phyloP scores from a whole-genome alignment of 2,888 invertebrate genomes.

The Liopterus haemorrhoidalis region DNA sequence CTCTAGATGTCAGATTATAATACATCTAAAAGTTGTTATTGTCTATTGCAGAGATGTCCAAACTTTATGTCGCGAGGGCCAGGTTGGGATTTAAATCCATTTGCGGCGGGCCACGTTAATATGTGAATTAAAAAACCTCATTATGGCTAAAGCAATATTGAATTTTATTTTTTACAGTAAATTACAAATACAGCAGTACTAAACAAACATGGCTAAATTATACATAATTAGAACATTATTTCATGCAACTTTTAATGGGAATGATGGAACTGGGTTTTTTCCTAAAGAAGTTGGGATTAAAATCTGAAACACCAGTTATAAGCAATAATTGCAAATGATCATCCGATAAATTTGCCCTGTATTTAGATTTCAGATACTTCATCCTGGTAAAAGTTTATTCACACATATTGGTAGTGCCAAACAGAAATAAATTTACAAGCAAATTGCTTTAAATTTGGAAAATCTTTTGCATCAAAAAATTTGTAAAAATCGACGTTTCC shows the following conservation, averaged over 20 bases:
- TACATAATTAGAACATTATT: slow-evolving; percentile 13
- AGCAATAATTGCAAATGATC: slow-evolving; percentile 7
- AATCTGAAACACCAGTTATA: slow-evolving; percentile 12
- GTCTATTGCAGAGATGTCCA: slow-evolving; percentile 16
- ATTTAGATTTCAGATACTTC: slow-evolving; percentile 8
- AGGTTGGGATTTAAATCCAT: slow-evolving; percentile 13
- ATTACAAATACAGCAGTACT: slow-evolving; percentile 12
- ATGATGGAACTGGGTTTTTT: slow-evolving; percentile 15
- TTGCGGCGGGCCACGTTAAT: slow-evolving; percentile 14
- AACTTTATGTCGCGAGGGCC: slow-evolving; percentile 16
- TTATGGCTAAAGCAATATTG: slow-evolving; percentile 12
- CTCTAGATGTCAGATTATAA: too few species aligned
- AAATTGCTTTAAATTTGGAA: slow-evolving; percentile 16
- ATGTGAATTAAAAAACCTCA: slow-evolving; percentile 13
- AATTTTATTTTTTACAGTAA: slow-evolving; percentile 15
- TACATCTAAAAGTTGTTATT: too few species aligned
- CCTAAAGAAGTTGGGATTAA: slow-evolving; percentile 12
- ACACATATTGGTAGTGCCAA: slow-evolving; percentile 11
- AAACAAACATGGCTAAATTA: slow-evolving; percentile 16
- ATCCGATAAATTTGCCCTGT: slow-evolving; percentile 8
- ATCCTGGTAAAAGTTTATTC: slow-evolving; percentile 11
- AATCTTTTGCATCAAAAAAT: slow-evolving; percentile 16
- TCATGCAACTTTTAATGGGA: slow-evolving; percentile 13
- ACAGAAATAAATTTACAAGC: slow-evolving; percentile 12
- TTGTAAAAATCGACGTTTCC: slow-evolving; percentile 9